A percentile compares a stretch with the other conserved stretches of the same genome.
Evolutionary conservation across 2,888 invertebrate genomes (phyloP).

Genomic region (Lepidonotus clava): DNA sequence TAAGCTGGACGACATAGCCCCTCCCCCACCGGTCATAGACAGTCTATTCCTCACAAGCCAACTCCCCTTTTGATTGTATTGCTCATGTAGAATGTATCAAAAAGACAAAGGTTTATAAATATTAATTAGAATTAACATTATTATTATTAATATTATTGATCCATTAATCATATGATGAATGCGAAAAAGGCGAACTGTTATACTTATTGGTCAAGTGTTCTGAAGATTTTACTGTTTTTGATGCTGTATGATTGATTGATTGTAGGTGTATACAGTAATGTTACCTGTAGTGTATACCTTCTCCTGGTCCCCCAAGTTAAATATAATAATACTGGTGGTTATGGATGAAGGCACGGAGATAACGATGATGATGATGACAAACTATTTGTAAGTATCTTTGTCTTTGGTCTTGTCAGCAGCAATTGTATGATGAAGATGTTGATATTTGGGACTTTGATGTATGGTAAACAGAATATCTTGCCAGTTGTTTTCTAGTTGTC

Average conservation of each 20-base stretch:
- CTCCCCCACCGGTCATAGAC: constrained; percentile 95
- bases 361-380: too few relatives aligned
- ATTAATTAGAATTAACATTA: not conserved
- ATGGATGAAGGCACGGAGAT: too few relatives aligned
- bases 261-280: not conserved
- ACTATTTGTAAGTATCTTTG: not conserved
- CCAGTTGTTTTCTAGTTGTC: constrained; percentile 1
- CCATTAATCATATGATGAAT: not conserved
- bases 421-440: not conserved
- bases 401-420: not conserved
- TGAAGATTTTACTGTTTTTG: not conserved
- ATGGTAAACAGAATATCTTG: too few relatives aligned
- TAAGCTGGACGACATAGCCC: constrained; percentile 94
- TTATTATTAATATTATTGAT: not conserved
- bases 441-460: not conserved
- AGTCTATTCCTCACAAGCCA: constrained; percentile 95
- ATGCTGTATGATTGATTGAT: not conserved
- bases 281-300: too few relatives aligned
- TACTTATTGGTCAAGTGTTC: not conserved
- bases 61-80: constrained; percentile 88
- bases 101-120: not conserved
- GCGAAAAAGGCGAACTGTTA: not conserved
- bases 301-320: too few relatives aligned
- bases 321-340: too few relatives aligned
- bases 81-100: not conserved